Conservation (phyloP, 1,140 invertebrate species). For the Cyclargus thomasi region DNA sequence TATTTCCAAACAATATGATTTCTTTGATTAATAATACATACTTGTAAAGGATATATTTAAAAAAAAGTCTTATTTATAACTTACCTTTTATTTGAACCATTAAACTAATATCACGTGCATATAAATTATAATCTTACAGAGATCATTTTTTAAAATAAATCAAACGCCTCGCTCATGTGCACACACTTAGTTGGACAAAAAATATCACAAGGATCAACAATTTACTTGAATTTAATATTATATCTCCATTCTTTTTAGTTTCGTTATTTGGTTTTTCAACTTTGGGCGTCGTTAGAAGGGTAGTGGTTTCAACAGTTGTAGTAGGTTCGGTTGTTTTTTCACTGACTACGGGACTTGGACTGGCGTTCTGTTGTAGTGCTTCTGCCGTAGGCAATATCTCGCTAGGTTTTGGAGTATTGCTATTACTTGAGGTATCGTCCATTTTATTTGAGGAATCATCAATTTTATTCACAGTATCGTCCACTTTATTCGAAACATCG, state of each 20-base stretch:
- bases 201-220: neutral
- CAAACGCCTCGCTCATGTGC: neutral
- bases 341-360: conserved; percentile 23
- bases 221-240: neutral
- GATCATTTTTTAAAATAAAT: conserved; percentile 17
- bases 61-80: neutral
- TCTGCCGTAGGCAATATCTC: conserved; percentile 50
- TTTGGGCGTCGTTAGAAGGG: conserved; percentile 1
- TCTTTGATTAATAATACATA: conserved; percentile 37
- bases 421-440: no score
- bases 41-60: neutral
- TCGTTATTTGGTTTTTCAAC: conserved; percentile 26
- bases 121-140: neutral
- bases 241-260: conserved; percentile 22
- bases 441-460: no score
- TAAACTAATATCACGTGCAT: conserved; percentile 16
- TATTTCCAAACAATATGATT: conserved; percentile 56
- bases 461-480: no score
- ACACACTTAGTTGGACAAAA: neutral
- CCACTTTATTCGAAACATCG: no score
- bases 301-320: conserved; percentile 25
- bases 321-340: conserved; percentile 25
- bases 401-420: conserved; percentile 34
- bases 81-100: conserved; percentile 5
- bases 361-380: conserved; percentile 50